Percentiles rank a stretch among this genome's conserved stretches.
These are phyloP conservation scores for Samia ricini DNA, from an alignment of 1,140 invertebrate genomes.

Conservation along the genomic window DNA sequence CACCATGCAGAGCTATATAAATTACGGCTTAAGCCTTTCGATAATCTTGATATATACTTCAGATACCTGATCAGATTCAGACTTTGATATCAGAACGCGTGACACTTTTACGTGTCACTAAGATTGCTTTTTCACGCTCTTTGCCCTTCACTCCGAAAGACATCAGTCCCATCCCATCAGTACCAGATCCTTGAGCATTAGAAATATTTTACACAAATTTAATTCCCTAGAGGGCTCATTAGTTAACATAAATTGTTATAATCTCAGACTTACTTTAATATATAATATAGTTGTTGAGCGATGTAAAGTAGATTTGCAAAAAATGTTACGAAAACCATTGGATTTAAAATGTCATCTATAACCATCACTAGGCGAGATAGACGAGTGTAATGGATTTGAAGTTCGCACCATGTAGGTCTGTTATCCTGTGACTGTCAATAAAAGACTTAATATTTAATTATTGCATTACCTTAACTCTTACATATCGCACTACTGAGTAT, in stretches of 20 bases:
- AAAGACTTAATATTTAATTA: neutral
- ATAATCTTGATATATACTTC: too few species aligned
- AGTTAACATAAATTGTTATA: neutral
- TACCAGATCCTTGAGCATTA: too few species aligned
- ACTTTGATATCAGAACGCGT: too few species aligned
- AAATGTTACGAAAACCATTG: constrained; percentile 32
- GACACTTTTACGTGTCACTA: too few species aligned
- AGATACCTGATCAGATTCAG: too few species aligned
- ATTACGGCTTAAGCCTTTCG: too few species aligned
- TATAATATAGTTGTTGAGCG: constrained; percentile 27
- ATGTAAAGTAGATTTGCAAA: constrained; percentile 25
- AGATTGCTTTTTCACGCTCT: too few species aligned
- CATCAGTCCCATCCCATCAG: too few species aligned
- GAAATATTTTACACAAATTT: neutral
- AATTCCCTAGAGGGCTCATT: neutral
- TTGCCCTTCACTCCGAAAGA: too few species aligned
- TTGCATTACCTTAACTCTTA: neutral
- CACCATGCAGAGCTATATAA: too few species aligned
- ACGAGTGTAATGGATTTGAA: constrained; percentile 29
- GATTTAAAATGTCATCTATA: constrained; percentile 30
- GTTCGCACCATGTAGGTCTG: constrained; percentile 21
- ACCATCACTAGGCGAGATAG: constrained; percentile 23
- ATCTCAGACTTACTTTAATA: constrained; percentile 31
- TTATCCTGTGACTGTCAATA: neutral
- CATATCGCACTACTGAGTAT: too few species aligned